These are phyloP conservation scores for Platorchestia sp. DNA, from an alignment of 1,140 invertebrate genomes.

Conservation along the genomic window DNA sequence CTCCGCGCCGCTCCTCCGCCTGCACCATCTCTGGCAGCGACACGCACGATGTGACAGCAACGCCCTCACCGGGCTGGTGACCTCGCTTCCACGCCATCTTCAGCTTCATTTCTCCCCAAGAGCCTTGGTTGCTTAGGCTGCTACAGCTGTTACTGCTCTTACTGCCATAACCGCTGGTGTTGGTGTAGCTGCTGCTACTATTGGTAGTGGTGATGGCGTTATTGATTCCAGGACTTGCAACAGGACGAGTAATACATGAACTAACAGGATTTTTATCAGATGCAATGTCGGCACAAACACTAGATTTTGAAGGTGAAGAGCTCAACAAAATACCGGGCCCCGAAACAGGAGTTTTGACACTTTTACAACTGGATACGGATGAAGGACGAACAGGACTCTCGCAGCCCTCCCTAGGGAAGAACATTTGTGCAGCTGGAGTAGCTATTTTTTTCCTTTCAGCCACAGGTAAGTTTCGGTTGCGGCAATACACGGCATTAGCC, in stretches of 20 bases:
- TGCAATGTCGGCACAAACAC: neutral
- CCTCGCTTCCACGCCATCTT: neutral
- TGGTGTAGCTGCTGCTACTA: neutral
- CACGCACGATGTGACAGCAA: neutral
- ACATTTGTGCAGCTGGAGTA: neutral
- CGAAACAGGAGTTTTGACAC: neutral
- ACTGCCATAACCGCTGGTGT: neutral
- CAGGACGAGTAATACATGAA: neutral
- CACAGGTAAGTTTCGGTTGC: neutral
- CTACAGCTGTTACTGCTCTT: neutral
- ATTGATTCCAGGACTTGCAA: neutral
- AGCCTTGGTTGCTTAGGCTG: neutral
- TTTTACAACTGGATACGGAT: neutral
- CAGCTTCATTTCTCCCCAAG: neutral
- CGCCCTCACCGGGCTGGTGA: neutral
- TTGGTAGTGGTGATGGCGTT: neutral
- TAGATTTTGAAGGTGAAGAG: neutral
- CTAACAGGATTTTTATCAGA: neutral
- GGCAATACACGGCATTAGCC: slow-evolving; percentile 5
- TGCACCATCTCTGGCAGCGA: slow-evolving; percentile 66
- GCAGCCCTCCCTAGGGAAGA: neutral
- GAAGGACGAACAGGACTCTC: neutral
- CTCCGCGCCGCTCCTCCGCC: slow-evolving; percentile 61
- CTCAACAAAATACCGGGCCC: neutral
- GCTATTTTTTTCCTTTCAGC: neutral